phyloP scores from a whole-genome alignment of 1,140 invertebrate genomes.

The Charaxes varanes region DNA sequence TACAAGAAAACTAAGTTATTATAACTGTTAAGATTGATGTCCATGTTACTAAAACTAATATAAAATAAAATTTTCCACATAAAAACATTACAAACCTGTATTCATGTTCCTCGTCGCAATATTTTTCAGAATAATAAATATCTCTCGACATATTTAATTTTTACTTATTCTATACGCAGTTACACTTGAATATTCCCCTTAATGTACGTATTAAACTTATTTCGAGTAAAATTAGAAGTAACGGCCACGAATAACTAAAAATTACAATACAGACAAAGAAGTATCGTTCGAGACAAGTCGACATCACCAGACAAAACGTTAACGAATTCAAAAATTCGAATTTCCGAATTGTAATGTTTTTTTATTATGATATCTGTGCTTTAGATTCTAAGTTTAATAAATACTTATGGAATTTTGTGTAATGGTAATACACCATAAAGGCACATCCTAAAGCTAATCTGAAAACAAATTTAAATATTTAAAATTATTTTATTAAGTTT shows the following conservation, averaged over 20 bases:
- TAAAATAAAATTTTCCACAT: constrained; percentile 26
- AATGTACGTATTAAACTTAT: background rate
- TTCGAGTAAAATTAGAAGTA: background rate
- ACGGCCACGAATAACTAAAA: background rate
- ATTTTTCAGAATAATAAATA: constrained; percentile 95
- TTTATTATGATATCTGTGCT: too few species aligned
- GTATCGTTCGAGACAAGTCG: constrained; percentile 5
- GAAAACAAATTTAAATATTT: too few species aligned
- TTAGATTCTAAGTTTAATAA: too few species aligned
- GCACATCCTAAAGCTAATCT: too few species aligned
- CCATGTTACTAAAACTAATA: too few species aligned
- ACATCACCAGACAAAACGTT: constrained; percentile 30
- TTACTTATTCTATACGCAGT: background rate
- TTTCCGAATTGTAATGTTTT: constrained; percentile 6
- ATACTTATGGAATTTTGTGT: too few species aligned
- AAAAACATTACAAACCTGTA: constrained; percentile 85
- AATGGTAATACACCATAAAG: background rate
- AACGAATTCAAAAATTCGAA: constrained; percentile 51
- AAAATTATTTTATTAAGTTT: too few species aligned
- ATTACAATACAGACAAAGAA: constrained; percentile 6
- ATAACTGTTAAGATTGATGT: too few species aligned
- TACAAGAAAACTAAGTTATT: too few species aligned
- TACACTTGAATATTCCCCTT: too few species aligned
- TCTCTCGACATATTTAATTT: constrained; percentile 67
- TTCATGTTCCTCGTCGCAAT: constrained; percentile 90